Conservation (phyloP, 2,113 vertebrate genomes). For the Machaerirhynchus nigripectus region DNA sequence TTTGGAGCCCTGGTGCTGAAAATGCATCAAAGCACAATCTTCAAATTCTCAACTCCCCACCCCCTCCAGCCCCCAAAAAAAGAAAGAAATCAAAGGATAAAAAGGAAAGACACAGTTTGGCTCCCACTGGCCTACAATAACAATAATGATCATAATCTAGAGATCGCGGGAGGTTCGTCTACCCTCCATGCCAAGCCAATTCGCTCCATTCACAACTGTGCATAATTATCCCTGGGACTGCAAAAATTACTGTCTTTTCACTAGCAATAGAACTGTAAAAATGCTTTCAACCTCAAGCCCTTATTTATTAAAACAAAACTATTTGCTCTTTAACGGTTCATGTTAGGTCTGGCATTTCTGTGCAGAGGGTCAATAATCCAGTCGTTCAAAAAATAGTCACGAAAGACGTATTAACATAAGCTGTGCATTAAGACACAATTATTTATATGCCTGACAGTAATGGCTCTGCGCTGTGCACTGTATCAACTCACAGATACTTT, state of each 20-base stretch:
- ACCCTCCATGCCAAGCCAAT: neutral
- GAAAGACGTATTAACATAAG: constrained; percentile 53
- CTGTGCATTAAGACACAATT: constrained; percentile 51
- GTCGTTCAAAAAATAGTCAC: constrained; percentile 22
- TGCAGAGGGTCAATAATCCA: constrained; percentile 52
- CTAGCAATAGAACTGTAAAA: neutral
- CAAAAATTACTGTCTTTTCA: neutral
- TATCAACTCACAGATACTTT: neutral
- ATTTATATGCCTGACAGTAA: constrained; percentile 33
- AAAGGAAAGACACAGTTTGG: neutral
- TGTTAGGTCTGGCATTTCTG: neutral
- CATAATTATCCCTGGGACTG: neutral
- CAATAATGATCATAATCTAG: neutral
- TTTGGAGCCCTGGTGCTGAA: neutral
- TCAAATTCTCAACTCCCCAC: neutral
- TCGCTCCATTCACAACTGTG: neutral
- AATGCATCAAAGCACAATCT: constrained; percentile 6
- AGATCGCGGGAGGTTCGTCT: neutral
- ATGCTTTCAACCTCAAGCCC: neutral
- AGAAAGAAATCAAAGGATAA: neutral
- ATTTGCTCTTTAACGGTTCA: constrained; percentile 3
- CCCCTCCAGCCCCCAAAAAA: neutral
- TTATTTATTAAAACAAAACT: neutral
- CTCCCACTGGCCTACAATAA: neutral
- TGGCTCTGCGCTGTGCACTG: neutral